Evolutionary conservation across 2,888 invertebrate genomes (phyloP), one percentile per base, ranked within the genome.

Genomic region (Zygogramma bicolorata): DNA sequence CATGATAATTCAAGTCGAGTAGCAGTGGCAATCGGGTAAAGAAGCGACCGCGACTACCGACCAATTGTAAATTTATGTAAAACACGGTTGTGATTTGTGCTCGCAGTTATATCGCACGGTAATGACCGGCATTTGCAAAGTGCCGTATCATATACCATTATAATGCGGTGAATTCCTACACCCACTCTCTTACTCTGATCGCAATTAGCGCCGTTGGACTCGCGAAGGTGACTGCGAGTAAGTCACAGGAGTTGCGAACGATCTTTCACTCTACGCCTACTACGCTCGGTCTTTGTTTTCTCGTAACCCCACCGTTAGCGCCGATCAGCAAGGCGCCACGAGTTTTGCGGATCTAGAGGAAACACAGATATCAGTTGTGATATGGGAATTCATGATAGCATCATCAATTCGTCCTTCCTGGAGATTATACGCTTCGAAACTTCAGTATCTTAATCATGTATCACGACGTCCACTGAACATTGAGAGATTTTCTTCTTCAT

Each of bases 61-160:
- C 70, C 71, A 75, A 75, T 70, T 68, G 70, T 70, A 70, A 76
- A 80, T 77, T 79, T 80, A 80, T 80, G 78, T 78, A 73, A 75
- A 75, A 74, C 68, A 69, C 71, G 53, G 71, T 67, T 75, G 75
- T 79, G 80, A 80, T 79, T 79, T 80, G 78, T 76, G 77, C 77
- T 70, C 69, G 72, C 65, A 77, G 76, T 76, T 71, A 79, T 81
- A 80, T 81, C 77, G 78, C 81, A 79, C 77, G 80, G 79, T 81
- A 81, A 81, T 81, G 81, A 79, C 80, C 71, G 77, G 76, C 75
- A 81, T 81, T 81, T 81, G 81, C 82, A 79, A 80, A 77, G 79
- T 79, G 80, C 76, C 76, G 75, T 80, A 80, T 80, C 79, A 77
- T 79, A 82, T 80, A 77, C 76, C 79, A 79, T 78, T 78, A 81